Base-by-base conservation (phyloP, 2,888 invertebrate genomes). In the Blastobasis lacticolella region DNA sequence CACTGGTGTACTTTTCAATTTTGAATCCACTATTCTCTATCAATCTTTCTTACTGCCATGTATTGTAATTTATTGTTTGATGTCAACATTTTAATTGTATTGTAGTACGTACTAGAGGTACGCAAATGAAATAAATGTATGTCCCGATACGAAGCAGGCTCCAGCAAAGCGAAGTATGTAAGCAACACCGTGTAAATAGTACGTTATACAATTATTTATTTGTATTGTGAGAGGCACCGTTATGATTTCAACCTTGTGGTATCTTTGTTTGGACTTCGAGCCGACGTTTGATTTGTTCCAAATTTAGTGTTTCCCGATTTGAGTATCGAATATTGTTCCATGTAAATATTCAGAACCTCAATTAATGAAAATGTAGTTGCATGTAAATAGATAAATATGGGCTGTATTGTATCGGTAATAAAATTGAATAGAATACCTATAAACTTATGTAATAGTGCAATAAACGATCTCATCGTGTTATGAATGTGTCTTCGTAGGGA, bases 311-410 rank as follows among this genome's bases (percentile, higher is more conserved):
- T 43, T 54, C 3, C 23, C 41, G n/a, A 45, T 45, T 42, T 45
- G 10, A 23, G 8, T 23, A 45, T 10, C 23, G 10, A 10, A 45
- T 45, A 10, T 8, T 45, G 45, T 23, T 62, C 61, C 61, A 62
- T 78, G 78, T 78, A 78, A 69, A 77, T 78, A 77, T 63, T 60
- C 64, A 67, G 57, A 51, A 56, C 64, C 59, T 70, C 62, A 62
- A 63, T 63, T 65, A 60, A 42, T 42, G 42, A 64, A 64, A 59
- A 67, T 66, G 58, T 69, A 66, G 64, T 66, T 72, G 68, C 66
- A 65, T 73, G 70, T 76, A 78, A 70, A 67, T 74, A 69, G 59
- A 57, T 23, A 46, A 41, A 23, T 41, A 38, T 48, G 23, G 46
- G 37, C 42, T 42, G 42, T 8, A 42, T 48, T 43, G 10, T 45